Evolutionary conservation across 2,113 vertebrate genomes (phyloP), one percentile per base, ranked within the genome.

Genomic region (Ibidorhyncha struthersii): DNA sequence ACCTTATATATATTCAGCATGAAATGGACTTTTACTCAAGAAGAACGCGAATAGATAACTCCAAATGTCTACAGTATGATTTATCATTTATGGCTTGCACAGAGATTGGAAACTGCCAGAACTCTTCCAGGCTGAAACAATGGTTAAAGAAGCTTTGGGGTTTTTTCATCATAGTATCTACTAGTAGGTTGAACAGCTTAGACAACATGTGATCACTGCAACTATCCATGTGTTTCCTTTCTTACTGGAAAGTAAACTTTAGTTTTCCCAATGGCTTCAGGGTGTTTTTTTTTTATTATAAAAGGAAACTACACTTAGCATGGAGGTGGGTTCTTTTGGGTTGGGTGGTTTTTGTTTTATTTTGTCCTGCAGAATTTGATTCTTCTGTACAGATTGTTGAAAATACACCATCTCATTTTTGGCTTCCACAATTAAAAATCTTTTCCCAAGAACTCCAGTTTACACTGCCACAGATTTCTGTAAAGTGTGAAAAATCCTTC

Each of bases 81-180:
- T 63, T 47, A 3, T 45, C 62, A 47, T 55, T 77, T 80, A 55
- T 53, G 15, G 6, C 15, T 91, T 86, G 32, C 18, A 72, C 23
- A 82, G 25, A 61, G 30, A n/a, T 3, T 67, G 9, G 13, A 92
- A 93, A 67, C 10, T 91, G 4, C 6, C 15, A 56, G 36, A 66
- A 73, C 8, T 74, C 7, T 52, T 81, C 14, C 52, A 58, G 13
- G 8, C 15, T 61, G 20, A n/a, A 81, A 81, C 25, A 10, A 63
- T 20, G 6, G 9, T 56, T 88, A 58, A 66, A 17, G 40, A 56
- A 49, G 1, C 78, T 65, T 43, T 13, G 3, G 0, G 0, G 12
- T 36, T 67, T 70, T 66, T 73, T 77, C 21, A 9, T 49, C 21
- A 12, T 49, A 13, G 13, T 67, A 47, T 8, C 9, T 71, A 27